phyloP scores from a whole-genome alignment of 1,140 invertebrate species.

The Zaprionus taronus region DNA sequence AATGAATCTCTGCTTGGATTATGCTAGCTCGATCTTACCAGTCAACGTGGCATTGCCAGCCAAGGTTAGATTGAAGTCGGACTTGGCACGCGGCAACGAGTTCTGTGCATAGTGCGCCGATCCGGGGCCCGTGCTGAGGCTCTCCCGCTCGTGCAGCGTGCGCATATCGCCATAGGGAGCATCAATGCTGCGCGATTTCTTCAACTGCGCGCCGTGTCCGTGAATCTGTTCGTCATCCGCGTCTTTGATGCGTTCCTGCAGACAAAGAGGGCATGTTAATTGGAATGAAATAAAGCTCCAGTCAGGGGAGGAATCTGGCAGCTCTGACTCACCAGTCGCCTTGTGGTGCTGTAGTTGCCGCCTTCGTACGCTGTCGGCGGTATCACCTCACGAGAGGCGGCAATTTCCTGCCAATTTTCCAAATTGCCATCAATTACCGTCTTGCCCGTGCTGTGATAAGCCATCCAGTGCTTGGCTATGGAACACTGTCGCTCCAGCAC shows the following conservation, averaged over 20 bases:
- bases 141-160: slow-evolving; percentile 86
- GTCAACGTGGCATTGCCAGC: slow-evolving; percentile 82
- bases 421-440: slow-evolving; percentile 91
- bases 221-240: slow-evolving; percentile 84
- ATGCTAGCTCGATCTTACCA: slow-evolving; percentile 15
- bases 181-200: slow-evolving; percentile 95
- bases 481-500: slow-evolving; percentile 96
- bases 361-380: slow-evolving; percentile 76
- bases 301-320: slow-evolving; percentile 2
- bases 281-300: background rate
- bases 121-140: slow-evolving; percentile 31
- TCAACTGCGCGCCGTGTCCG: slow-evolving; percentile 87
- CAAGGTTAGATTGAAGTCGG: slow-evolving; percentile 93
- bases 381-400: slow-evolving; percentile 92
- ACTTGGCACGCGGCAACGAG: slow-evolving; percentile 91
- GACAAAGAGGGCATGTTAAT: background rate
- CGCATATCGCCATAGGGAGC: slow-evolving; percentile 93
- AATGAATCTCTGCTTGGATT: background rate
- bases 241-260: slow-evolving; percentile 84
- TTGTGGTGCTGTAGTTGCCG: slow-evolving; percentile 63
- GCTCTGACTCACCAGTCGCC: slow-evolving; percentile 73
- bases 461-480: slow-evolving; percentile 95
- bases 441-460: slow-evolving; percentile 92
- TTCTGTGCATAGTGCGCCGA: slow-evolving; percentile 84
- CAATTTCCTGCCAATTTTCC: slow-evolving; percentile 95